phyloP scores from a whole-genome alignment of 2,797 vertebrate genomes.

The Rhinogobio ventralis region DNA sequence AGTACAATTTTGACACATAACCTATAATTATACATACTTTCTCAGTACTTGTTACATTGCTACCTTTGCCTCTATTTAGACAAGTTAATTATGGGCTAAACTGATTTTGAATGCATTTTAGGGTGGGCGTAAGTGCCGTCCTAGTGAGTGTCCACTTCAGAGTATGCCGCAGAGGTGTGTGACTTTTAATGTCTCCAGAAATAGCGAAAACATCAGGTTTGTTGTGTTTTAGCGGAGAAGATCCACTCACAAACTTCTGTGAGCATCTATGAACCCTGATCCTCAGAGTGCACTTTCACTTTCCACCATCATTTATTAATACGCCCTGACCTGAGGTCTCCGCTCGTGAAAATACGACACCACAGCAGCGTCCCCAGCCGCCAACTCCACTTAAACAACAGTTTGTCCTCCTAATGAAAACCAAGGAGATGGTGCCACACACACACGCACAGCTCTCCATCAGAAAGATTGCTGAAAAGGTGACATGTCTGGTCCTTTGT shows the following conservation, averaged over 20 bases:
- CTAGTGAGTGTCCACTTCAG: not conserved
- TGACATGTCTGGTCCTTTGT: constrained; percentile 60
- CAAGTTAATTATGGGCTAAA: not conserved
- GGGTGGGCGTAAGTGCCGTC: not conserved
- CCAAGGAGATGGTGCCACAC: constrained; percentile 54
- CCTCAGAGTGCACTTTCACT: constrained; percentile 60
- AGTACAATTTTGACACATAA: not conserved
- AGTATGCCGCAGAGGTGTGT: not conserved
- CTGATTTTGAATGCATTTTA: constrained; percentile 3
- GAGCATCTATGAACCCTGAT: constrained; percentile 31
- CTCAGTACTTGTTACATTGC: not conserved
- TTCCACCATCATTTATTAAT: constrained; percentile 69
- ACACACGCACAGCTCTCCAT: constrained; percentile 24
- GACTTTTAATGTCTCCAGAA: constrained; percentile 20
- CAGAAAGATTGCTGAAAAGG: constrained; percentile 30
- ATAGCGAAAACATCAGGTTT: not conserved
- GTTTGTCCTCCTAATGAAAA: constrained; percentile 66
- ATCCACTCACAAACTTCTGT: constrained; percentile 7
- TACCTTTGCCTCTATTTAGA: not conserved
- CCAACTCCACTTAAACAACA: constrained; percentile 74
- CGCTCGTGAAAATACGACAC: constrained; percentile 56
- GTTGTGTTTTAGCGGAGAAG: constrained; percentile 32
- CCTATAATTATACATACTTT: constrained; percentile 11
- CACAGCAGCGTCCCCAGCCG: constrained; percentile 58
- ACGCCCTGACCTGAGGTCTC: constrained; percentile 49